Evolutionary conservation across 2,888 invertebrate species (phyloP).

Genomic region (Dasysyrphus tricinctus): DNA sequence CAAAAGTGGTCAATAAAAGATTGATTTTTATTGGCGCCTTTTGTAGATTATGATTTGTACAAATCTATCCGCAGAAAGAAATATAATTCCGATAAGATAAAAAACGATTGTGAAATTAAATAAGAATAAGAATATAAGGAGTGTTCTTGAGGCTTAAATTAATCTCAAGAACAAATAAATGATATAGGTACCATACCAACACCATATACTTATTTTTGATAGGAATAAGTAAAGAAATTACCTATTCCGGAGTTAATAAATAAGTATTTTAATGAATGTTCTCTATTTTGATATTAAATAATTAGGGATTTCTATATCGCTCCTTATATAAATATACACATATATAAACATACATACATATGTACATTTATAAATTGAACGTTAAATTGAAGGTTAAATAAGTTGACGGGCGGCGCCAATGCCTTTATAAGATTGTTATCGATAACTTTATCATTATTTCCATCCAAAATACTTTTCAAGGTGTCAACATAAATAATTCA

Average conservation of each 20-base stretch:
- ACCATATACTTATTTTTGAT: not conserved
- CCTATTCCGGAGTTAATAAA: not conserved
- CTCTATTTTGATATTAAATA: not conserved
- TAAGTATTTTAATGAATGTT: not conserved
- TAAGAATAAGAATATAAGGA: not conserved
- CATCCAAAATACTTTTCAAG: not conserved
- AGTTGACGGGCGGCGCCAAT: not conserved
- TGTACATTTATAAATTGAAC: not conserved
- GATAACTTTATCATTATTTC: not conserved
- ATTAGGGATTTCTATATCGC: not conserved
- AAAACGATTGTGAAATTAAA: not conserved
- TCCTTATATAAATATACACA: not conserved
- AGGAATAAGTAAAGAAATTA: not conserved
- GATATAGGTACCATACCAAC: not conserved
- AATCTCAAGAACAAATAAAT: not conserved
- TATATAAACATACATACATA: not conserved
- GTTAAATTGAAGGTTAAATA: constrained; percentile 8
- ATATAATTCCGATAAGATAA: constrained; percentile 14
- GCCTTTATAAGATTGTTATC: constrained; percentile 24
- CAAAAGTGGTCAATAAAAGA: constrained; percentile 18
- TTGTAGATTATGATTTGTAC: constrained; percentile 16
- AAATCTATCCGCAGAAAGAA: not conserved
- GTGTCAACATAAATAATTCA: constrained; percentile 3
- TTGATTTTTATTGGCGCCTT: constrained; percentile 49
- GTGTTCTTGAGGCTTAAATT: not conserved